These are phyloP conservation scores for Lucinisca nassula DNA, from an alignment of 2,888 invertebrate genomes.

Conservation along the genomic window DNA sequence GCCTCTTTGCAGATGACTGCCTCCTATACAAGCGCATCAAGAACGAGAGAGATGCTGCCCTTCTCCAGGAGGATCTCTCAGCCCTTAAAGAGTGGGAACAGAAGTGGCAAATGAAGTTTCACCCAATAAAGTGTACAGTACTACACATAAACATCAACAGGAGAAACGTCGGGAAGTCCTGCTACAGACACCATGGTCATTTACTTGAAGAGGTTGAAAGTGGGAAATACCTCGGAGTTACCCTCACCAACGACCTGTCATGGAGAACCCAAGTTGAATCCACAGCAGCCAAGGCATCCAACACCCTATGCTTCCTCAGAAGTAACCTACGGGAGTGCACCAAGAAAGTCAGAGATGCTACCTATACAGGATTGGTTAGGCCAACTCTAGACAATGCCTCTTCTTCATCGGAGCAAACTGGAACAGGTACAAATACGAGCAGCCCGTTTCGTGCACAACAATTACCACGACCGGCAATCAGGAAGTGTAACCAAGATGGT, in stretches of 20 bases:
- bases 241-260: not conserved
- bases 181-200: too few relatives aligned
- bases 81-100: not conserved
- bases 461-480: slow-evolving; percentile 17
- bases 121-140: too few relatives aligned
- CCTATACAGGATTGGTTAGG: not conserved
- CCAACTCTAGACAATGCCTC: not conserved
- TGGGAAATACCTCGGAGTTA: not conserved
- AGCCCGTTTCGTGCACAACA: not conserved
- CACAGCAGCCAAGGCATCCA: not conserved
- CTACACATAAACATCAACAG: too few relatives aligned
- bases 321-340: not conserved
- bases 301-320: slow-evolving; percentile 1
- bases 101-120: too few relatives aligned
- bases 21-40: not conserved
- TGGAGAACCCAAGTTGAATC: not conserved
- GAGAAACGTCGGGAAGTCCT: too few relatives aligned
- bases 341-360: not conserved
- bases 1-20: not conserved
- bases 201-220: too few relatives aligned
- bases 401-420: not conserved
- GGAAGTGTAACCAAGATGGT: slow-evolving; percentile 18
- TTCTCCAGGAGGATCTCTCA: not conserved
- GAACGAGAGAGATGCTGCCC: not conserved
- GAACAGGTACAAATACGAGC: slow-evolving; percentile 20